Percentiles rank a stretch among this genome's conserved stretches.
Conservation (phyloP, 37 sponge, comb jelly and placozoan genomes). For the Ephydatia muelleri region DNA sequence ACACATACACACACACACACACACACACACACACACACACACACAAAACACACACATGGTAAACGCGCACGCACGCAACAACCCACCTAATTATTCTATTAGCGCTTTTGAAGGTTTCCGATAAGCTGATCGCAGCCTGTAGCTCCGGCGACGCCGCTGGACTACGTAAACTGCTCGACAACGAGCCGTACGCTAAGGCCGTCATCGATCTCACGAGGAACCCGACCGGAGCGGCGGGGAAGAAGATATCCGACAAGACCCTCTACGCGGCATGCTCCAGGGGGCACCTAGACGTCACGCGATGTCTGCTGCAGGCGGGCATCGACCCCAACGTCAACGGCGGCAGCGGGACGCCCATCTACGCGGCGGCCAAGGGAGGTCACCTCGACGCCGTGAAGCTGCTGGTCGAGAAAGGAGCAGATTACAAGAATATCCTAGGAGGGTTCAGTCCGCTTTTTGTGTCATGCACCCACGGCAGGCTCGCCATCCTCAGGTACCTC, state of each 20-base stretch:
- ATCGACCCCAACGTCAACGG: conserved; percentile 47
- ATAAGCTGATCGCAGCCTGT: conserved; percentile 55
- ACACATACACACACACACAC: conserved; percentile 6
- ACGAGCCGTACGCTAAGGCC: conserved; percentile 34
- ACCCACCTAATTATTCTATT: no score
- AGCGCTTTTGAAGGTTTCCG: conserved; percentile 39
- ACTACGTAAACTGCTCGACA: conserved; percentile 26
- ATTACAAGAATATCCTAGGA: conserved; percentile 41
- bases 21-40: conserved; percentile 20
- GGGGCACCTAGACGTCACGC: conserved; percentile 47
- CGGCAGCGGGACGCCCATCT: conserved; percentile 67
- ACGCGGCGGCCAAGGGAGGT: conserved; percentile 72
- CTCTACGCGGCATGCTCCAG: conserved; percentile 54
- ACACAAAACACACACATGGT: conserved; percentile 5
- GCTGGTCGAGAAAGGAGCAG: conserved; percentile 61
- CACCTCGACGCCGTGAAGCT: conserved; percentile 61
- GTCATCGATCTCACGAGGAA: conserved; percentile 55
- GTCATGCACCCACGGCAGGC: conserved; percentile 66
- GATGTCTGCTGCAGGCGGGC: conserved; percentile 51
- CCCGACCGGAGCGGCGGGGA: conserved; percentile 25
- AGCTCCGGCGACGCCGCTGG: conserved; percentile 40
- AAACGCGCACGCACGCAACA: background rate
- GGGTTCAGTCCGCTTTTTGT: conserved; percentile 74
- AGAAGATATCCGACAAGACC: conserved; percentile 75
- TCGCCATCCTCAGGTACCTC: conserved; percentile 71